Percentiles rank a stretch among this genome's conserved stretches.
Conservation (phyloP, 64 coral and sea anemone species). For the Montipora sp. region DNA sequence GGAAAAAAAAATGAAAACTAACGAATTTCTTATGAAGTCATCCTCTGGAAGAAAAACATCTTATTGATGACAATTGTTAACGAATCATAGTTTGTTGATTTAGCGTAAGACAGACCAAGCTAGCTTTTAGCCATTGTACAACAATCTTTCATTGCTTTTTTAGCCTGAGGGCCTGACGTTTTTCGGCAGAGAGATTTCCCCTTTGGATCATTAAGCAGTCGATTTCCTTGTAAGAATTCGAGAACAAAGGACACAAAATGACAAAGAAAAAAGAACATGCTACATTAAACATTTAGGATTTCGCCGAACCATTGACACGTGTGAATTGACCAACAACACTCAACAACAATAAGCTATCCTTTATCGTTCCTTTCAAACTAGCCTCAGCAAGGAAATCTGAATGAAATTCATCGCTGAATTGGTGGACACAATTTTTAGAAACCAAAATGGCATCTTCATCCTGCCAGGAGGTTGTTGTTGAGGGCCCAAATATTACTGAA, state of each 20-base stretch:
- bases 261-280: constrained; percentile 24
- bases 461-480: constrained; percentile 5
- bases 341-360: constrained; percentile 2
- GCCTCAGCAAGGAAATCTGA: background rate
- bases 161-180: background rate
- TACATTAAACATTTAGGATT: constrained; percentile 67
- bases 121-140: background rate
- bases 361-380: background rate
- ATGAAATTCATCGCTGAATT: background rate
- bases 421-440: background rate
- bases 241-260: constrained; percentile 13
- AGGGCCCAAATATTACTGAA: constrained; percentile 22
- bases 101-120: constrained; percentile 1
- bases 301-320: constrained; percentile 62
- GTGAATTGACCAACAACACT: constrained; percentile 41
- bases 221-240: background rate
- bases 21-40: constrained; percentile 2
- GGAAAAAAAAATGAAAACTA: background rate
- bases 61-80: constrained; percentile 1
- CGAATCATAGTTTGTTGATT: constrained; percentile 26
- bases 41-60: constrained; percentile 7
- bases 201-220: background rate
- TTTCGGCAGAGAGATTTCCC: background rate
- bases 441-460: background rate
- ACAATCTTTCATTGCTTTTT: background rate